These are phyloP conservation scores for Drepana arcuata DNA, from an alignment of 1,140 invertebrate genomes.

Conservation along the genomic window DNA sequence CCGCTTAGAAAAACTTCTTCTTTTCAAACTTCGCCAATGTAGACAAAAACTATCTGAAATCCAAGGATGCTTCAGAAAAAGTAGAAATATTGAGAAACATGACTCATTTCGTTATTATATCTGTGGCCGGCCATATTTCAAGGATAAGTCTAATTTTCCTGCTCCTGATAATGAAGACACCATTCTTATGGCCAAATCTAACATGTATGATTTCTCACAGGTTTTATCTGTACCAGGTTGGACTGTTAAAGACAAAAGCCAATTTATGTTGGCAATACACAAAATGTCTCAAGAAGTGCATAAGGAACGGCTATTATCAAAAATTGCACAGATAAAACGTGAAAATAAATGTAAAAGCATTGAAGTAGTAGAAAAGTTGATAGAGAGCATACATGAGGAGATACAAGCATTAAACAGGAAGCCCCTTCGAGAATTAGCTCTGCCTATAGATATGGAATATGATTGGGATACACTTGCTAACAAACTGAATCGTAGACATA, in stretches of 20 bases:
- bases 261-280: conserved; percentile 26
- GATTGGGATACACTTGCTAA: conserved; percentile 50
- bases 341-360: conserved; percentile 19
- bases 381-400: conserved; percentile 24
- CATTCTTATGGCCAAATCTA: conserved; percentile 29
- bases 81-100: too few species aligned
- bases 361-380: conserved; percentile 21
- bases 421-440: conserved; percentile 29
- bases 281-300: conserved; percentile 36
- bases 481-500: conserved; percentile 38
- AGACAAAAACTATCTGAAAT: too few species aligned
- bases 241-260: conserved; percentile 50
- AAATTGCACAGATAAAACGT: conserved; percentile 20
- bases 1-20: too few species aligned
- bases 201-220: conserved; percentile 48
- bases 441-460: conserved; percentile 48
- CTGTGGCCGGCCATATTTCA: conserved; percentile 56
- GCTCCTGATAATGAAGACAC: conserved; percentile 53
- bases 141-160: conserved; percentile 35
- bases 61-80: too few species aligned
- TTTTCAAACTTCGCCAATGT: too few species aligned
- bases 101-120: too few species aligned
- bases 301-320: conserved; percentile 21
- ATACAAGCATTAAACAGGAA: conserved; percentile 23
- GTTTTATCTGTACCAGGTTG: conserved; percentile 37